Conservation (phyloP, 2,888 invertebrate genomes). For the Leptura quadrifasciata region DNA sequence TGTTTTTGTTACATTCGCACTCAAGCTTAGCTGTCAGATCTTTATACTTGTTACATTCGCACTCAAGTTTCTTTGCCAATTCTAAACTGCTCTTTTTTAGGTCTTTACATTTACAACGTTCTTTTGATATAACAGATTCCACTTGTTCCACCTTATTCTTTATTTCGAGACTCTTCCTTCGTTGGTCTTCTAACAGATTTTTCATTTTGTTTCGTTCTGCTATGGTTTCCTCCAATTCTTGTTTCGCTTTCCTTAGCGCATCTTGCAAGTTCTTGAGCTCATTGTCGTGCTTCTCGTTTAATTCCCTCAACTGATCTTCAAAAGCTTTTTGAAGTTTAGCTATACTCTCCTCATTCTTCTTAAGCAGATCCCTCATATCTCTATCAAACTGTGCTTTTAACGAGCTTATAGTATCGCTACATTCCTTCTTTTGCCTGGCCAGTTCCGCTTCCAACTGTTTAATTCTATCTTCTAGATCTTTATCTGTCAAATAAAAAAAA, state of each 20-base stretch:
- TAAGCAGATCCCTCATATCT: constrained; percentile 75
- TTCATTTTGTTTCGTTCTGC: constrained; percentile 54
- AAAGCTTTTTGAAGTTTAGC: constrained; percentile 76
- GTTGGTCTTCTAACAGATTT: constrained; percentile 57
- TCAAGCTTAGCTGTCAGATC: constrained; percentile 45
- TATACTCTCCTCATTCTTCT: constrained; percentile 77
- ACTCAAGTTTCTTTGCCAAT: constrained; percentile 45
- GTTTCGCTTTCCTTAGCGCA: constrained; percentile 45
- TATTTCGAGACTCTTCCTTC: constrained; percentile 57
- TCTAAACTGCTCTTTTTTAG: constrained; percentile 51
- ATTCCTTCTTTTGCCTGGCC: constrained; percentile 65
- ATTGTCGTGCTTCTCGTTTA: constrained; percentile 75
- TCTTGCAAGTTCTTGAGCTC: constrained; percentile 69
- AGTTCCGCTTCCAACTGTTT: constrained; percentile 52
- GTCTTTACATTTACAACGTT: constrained; percentile 60
- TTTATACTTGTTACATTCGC: constrained; percentile 37
- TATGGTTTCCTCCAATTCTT: constrained; percentile 44
- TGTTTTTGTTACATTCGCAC: constrained; percentile 36
- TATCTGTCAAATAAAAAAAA: no score
- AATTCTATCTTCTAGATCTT: constrained; percentile 30
- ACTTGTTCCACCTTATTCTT: constrained; percentile 61
- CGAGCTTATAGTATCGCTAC: constrained; percentile 65
- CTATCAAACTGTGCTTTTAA: constrained; percentile 76
- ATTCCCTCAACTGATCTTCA: constrained; percentile 75
- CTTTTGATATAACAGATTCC: constrained; percentile 59